Evolutionary conservation across 2,888 invertebrate genomes (phyloP), one percentile per base, ranked within the genome.

Genomic region (Leptogaster cylindrica): DNA sequence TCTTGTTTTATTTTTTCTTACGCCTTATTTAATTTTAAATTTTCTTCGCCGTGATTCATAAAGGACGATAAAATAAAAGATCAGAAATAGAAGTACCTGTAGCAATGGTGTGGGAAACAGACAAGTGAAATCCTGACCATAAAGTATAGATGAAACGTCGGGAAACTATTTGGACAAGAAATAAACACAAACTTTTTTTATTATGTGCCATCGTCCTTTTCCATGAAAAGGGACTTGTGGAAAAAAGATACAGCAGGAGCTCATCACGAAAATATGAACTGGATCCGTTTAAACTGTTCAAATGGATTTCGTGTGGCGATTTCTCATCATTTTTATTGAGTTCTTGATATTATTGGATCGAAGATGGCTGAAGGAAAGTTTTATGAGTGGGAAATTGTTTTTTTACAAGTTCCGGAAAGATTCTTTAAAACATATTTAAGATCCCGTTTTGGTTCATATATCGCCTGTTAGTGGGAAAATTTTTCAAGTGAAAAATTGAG

Each of bases 231-330:
- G 6, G 8, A 16, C 16, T 5, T 16, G 28, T 20, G 16, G 14
- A 36, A 14, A 25, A 7, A 12, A 18, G 39, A 44, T 23, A 28
- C 28, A 44, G 61, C 14, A 51, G 41, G 61, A 61, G 61, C 61
- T 65, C 51, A 65, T 65, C 65, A 65, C 41, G 65, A 65, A 65
- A 65, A 65, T 65, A 65, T 65, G 50, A 65, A 65, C 48, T 65
- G 51, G 65, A 65, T 65, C 51, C 51, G 39, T 65, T 65, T 65
- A 65, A 65, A 65, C 52, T 65, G 65, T 39, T 39, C 65, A 51
- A 65, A 65, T 65, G 65, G 65, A 65, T 52, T 50, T 39, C 48
- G 36, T 50, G 65, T 50, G 52, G 65, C 41, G 65, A 65, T 65
- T 51, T 65, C 51, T 50, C 50, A 28, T 51, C 50, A 65, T 50